A percentile compares a stretch with the other conserved stretches of the same genome.
phyloP scores from a whole-genome alignment of 2,113 vertebrate genomes.

The Myiozetetes cayanensis region DNA sequence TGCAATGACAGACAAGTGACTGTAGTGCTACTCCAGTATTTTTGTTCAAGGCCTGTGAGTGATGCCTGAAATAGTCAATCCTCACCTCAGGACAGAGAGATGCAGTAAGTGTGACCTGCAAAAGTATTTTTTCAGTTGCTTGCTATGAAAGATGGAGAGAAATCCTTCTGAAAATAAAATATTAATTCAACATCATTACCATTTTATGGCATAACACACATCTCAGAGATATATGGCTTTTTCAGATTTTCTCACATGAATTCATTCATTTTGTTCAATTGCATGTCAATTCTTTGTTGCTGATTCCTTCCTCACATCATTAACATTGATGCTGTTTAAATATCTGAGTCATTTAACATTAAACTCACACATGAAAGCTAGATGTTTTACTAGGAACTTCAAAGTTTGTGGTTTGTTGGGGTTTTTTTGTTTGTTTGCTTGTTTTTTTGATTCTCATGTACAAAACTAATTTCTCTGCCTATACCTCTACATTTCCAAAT shows the following conservation, averaged over 20 bases:
- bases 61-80: not conserved
- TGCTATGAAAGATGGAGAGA: not conserved
- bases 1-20: not conserved
- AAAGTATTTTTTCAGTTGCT: not conserved
- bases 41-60: not conserved
- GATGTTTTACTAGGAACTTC: not conserved
- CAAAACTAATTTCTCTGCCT: not conserved
- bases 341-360: not conserved
- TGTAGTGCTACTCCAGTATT: not conserved
- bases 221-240: not conserved
- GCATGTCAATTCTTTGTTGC: not conserved
- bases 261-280: not conserved
- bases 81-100: not conserved
- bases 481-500: not conserved
- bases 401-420: not conserved
- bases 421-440: not conserved
- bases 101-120: not conserved
- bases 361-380: fast-evolving
- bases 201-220: not conserved
- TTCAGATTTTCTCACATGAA: not conserved
- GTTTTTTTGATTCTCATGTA: not conserved
- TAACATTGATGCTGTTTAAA: not conserved
- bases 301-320: not conserved
- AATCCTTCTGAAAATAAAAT: not conserved
- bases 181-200: not conserved